A percentile compares a stretch with the other conserved stretches of the same genome.
phyloP scores from a whole-genome alignment of 2,797 vertebrate genomes.

The Gymnodraco acuticeps region DNA sequence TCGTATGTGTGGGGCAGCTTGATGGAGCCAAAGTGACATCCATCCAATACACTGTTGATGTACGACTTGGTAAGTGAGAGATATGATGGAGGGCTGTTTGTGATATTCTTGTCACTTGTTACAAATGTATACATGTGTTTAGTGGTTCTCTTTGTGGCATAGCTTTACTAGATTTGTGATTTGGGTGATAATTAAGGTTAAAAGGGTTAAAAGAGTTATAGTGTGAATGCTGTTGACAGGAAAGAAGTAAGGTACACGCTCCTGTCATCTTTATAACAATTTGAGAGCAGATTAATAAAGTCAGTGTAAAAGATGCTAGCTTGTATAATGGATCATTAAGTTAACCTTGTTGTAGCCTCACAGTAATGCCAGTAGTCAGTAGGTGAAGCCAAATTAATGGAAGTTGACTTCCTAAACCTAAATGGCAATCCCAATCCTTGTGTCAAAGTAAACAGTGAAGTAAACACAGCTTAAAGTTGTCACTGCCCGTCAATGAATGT shows the following conservation, averaged over 20 bases:
- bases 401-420: not conserved
- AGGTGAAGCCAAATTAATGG: not conserved
- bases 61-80: conserved; percentile 87
- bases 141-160: conserved; percentile 10
- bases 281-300: not conserved
- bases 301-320: not conserved
- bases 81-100: not conserved
- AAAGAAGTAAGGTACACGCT: not conserved
- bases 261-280: conserved; percentile 6
- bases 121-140: not conserved
- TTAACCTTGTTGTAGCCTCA: not conserved
- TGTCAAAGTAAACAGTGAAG: not conserved
- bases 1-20: conserved; percentile 86
- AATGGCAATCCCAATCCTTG: conserved; percentile 6
- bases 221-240: not conserved
- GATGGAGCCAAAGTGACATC: conserved; percentile 81
- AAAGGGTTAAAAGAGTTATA: not conserved
- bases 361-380: not conserved
- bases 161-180: conserved; percentile 17
- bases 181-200: conserved; percentile 14
- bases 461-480: not conserved
- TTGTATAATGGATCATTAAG: not conserved
- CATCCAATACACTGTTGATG: conserved; percentile 85
- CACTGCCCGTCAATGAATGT: no score
- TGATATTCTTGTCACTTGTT: not conserved